A percentile compares a stretch with the other conserved stretches of the same genome.
Conservation (phyloP, 2,888 invertebrate genomes). For the Pheosia tremula region DNA sequence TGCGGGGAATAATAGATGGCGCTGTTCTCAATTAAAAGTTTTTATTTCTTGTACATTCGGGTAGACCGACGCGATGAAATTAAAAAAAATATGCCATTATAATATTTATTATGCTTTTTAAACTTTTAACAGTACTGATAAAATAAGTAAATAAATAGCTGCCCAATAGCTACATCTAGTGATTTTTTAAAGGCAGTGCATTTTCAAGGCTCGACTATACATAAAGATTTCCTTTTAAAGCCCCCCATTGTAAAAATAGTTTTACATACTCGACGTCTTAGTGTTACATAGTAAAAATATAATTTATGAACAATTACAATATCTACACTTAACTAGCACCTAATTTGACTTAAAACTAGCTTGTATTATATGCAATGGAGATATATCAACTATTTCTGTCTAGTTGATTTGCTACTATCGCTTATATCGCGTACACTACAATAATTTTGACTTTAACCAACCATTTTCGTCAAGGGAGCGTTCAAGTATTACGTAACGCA, state of each 20-base stretch:
- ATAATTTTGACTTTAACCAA: no score
- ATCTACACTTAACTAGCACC: constrained; percentile 54
- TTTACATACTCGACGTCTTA: constrained; percentile 27
- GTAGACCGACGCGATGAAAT: no score
- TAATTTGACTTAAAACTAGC: constrained; percentile 47
- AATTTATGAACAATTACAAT: constrained; percentile 27
- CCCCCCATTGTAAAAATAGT: constrained; percentile 24
- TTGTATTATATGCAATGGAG: constrained; percentile 39
- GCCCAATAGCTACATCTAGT: constrained; percentile 44
- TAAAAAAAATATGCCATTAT: constrained; percentile 11
- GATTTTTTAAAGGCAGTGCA: constrained; percentile 52
- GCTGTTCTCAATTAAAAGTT: background rate
- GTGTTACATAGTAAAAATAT: constrained; percentile 33
- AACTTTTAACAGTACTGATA: constrained; percentile 49
- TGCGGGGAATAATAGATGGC: background rate
- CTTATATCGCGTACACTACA: no score
- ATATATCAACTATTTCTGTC: constrained; percentile 6
- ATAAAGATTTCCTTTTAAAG: constrained; percentile 21
- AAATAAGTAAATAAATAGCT: constrained; percentile 58
- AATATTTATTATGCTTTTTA: constrained; percentile 53
- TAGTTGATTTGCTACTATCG: constrained; percentile 11
- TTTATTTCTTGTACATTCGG: no score
- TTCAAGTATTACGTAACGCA: no score
- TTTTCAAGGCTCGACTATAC: constrained; percentile 34
- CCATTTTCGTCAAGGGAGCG: no score